Evolutionary conservation across 2,888 invertebrate genomes (phyloP), one percentile per base, ranked within the genome.

Genomic region (Drosophila borealis): DNA sequence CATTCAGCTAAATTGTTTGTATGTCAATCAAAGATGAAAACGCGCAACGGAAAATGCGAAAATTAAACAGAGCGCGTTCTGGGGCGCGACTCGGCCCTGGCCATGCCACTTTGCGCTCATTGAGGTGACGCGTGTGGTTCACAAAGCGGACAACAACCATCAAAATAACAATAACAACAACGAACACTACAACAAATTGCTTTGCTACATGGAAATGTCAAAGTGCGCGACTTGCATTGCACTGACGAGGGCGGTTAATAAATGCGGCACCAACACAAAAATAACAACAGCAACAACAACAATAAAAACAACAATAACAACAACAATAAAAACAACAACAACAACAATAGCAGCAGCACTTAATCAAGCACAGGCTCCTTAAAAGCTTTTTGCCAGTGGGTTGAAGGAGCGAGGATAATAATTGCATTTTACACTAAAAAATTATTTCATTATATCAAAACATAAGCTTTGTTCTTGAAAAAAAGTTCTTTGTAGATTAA

Each of bases 1-100:
- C 86, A 89, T 87, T 82, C 81, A 89, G 75, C 81, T 87, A 87
- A 87, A 87, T 89, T 87, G 86, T 87, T 89, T 87, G 86, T 89
- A 75, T 85, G 88, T 89, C 88, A 89, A 88, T 88, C 88, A 88
- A 89, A 84, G 83, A 82, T 80, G 80, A 80, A 88, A 86, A 87
- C 80, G 77, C 83, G 74, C 76, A 80, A 85, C 74, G 80, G 87
- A 89, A 88, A 88, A 88, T 89, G 89, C 89, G 89, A 89, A 89
- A 89, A 89, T 88, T 88, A 89, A 89, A 89, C 81, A 89, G 66
- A 68, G 68, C 62, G 42, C 56, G 54, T 53, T 42, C 29, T 45
- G 57, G 41, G 41, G 17, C 17, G 17, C 17, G 17, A 17, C 17
- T 17, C 25, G 14, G 45, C 49, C 42, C 41, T 60, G 66, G 70